Conservation (phyloP, 2,888 invertebrate genomes). For the Conistra vaccinii region DNA sequence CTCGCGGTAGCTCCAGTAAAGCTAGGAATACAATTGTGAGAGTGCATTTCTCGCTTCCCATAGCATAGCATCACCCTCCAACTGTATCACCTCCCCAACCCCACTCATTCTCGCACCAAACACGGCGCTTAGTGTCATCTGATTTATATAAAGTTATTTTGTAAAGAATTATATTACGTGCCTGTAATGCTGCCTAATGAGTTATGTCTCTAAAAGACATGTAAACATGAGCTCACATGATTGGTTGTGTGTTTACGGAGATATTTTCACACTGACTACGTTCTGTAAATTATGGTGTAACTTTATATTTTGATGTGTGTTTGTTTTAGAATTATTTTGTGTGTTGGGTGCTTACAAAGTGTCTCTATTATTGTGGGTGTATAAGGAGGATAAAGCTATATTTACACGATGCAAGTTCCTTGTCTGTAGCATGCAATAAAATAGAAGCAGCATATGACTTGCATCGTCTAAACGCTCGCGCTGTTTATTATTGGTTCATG, state of each 20-base stretch:
- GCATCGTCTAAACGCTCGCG: too few relatives aligned
- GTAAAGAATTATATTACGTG: conserved; percentile 70
- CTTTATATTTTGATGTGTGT: conserved; percentile 35
- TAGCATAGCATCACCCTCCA: conserved; percentile 14
- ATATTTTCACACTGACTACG: conserved; percentile 32
- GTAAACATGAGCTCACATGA: conserved; percentile 53
- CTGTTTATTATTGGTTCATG: too few relatives aligned
- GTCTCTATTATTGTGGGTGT: not conserved
- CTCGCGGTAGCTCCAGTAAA: too few relatives aligned
- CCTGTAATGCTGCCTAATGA: conserved; percentile 62
- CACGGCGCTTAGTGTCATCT: conserved; percentile 71
- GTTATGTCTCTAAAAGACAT: conserved; percentile 54
- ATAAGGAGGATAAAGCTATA: too few relatives aligned
- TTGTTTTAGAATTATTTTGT: conserved; percentile 41
- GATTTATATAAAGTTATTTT: conserved; percentile 74
- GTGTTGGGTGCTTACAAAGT: conserved; percentile 12
- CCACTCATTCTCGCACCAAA: conserved; percentile 61
- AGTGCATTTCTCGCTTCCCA: not conserved
- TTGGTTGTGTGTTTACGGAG: conserved; percentile 48
- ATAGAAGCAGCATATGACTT: too few relatives aligned
- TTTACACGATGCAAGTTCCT: too few relatives aligned
- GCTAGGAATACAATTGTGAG: too few relatives aligned
- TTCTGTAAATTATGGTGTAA: conserved; percentile 29
- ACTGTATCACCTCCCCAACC: conserved; percentile 4
- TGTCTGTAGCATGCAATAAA: too few relatives aligned